A percentile compares a stretch with the other conserved stretches of the same genome.
Evolutionary conservation across 2,797 vertebrate species (phyloP).

Genomic region (Danio jaintianensis): DNA sequence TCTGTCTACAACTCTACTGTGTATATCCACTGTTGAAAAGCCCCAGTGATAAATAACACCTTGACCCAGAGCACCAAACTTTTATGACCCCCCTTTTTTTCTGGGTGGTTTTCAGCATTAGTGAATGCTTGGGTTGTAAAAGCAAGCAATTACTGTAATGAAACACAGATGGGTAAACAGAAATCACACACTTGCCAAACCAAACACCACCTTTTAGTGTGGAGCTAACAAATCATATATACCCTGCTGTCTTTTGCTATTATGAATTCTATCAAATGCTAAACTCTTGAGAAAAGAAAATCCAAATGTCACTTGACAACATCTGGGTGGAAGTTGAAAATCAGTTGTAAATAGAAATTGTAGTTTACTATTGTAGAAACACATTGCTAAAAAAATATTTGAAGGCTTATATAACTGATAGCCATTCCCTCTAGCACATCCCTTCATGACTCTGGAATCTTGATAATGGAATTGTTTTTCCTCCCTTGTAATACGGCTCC

Average conservation of each 20-base stretch:
- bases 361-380: neutral
- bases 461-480: conserved; percentile 19
- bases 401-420: conserved; percentile 18
- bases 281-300: neutral
- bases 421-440: conserved; percentile 15
- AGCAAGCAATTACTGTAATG: conserved; percentile 10
- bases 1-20: conserved; percentile 8
- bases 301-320: neutral
- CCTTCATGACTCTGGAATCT: conserved; percentile 42
- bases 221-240: neutral
- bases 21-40: conserved; percentile 24
- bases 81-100: conserved; percentile 26
- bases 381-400: neutral
- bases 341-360: neutral
- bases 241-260: neutral
- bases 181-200: neutral
- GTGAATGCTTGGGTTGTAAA: conserved; percentile 5
- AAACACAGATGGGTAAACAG: conserved; percentile 9
- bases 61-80: conserved; percentile 16
- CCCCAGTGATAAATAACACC: conserved; percentile 38
- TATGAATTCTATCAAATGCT: neutral
- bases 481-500: conserved; percentile 20
- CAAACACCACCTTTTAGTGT: neutral
- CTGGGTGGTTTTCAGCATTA: neutral
- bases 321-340: neutral